Evolutionary conservation across 2,113 vertebrate genomes (phyloP), one percentile per base, ranked within the genome.

Genomic region (Elanoides forficatus): DNA sequence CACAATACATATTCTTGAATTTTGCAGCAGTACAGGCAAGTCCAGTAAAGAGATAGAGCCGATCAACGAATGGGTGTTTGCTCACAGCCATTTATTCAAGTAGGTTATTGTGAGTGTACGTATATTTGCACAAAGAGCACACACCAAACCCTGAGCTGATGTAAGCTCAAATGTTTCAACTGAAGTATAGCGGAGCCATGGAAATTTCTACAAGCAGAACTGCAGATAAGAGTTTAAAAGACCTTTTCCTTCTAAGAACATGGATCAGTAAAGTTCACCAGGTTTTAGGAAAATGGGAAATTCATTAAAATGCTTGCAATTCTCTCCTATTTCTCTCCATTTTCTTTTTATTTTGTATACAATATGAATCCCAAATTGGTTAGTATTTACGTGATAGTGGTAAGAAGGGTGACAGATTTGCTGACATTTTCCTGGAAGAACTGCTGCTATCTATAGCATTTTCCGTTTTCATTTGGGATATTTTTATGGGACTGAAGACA

Each of bases 391-490:
- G 17, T 6, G 11, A 14, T 0, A 38, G 13, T 8, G 40, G 38
- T 19, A 17, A 59, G 40, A 38, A 67, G 56, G 59, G 76, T 58
- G 81, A 4, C 48, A 56, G 72, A 40, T 70, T 38, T 18, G 27
- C 88, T 72, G 82, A 71, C 7, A 8, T 79, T 91, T 96, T 60
- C 86, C 45, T 93, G 84, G 88, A 92, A 94, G 90, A 73, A 4
- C 43, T 53, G 58, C 43, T 93, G 73, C 89, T 91, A 16, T 80
- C 86, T 52, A 47, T 42, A 59, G 94, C 74, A 76, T 94, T 95
- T 96, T 93, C 96, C 88, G 93, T 92, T 78, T 89, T 72, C 86
- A 80, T 50, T 63, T 87, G 52, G 74, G 87, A 16, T 94, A 12
- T 87, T 91, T 96, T 68, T 82, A 42, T 6, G 8, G 73, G 68